phyloP scores from a whole-genome alignment of 2,113 vertebrate genomes.

The Excalfactoria chinensis region DNA sequence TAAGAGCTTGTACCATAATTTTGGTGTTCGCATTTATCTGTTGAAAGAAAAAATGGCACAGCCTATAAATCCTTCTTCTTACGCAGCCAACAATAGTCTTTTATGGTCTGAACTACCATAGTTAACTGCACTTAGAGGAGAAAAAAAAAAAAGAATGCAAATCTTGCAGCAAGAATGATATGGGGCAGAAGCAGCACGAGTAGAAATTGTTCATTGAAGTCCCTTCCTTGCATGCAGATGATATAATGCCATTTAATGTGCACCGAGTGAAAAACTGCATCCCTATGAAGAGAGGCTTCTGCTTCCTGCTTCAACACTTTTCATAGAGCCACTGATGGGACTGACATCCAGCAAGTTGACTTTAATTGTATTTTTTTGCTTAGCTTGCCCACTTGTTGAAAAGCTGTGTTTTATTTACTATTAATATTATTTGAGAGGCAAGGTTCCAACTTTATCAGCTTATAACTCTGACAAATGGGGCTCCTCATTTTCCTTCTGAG shows the following conservation, averaged over 20 bases:
- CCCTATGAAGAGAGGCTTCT: background rate
- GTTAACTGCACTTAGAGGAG: background rate
- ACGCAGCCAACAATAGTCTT: slow-evolving; percentile 53
- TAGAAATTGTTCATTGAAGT: slow-evolving; percentile 7
- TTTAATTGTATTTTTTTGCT: background rate
- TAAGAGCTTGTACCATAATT: slow-evolving; percentile 55
- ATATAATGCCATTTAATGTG: background rate
- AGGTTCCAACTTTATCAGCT: slow-evolving; percentile 49
- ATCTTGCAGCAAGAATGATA: background rate
- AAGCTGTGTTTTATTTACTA: slow-evolving; percentile 47
- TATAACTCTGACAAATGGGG: slow-evolving; percentile 48
- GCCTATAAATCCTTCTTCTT: slow-evolving; percentile 65
- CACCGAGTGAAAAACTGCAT: background rate
- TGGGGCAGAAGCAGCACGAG: background rate
- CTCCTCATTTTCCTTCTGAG: slow-evolving; percentile 49
- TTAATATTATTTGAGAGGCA: slow-evolving; percentile 32
- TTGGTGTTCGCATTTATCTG: slow-evolving; percentile 54
- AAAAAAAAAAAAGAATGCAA: background rate
- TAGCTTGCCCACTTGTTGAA: background rate
- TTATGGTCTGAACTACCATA: slow-evolving; percentile 43
- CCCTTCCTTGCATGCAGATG: background rate
- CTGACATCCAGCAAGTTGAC: background rate
- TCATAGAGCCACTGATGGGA: background rate
- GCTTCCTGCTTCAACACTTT: background rate
- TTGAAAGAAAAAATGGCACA: background rate